phyloP scores from a whole-genome alignment of 2,113 vertebrate genomes.

The Falcunculus frontatus region DNA sequence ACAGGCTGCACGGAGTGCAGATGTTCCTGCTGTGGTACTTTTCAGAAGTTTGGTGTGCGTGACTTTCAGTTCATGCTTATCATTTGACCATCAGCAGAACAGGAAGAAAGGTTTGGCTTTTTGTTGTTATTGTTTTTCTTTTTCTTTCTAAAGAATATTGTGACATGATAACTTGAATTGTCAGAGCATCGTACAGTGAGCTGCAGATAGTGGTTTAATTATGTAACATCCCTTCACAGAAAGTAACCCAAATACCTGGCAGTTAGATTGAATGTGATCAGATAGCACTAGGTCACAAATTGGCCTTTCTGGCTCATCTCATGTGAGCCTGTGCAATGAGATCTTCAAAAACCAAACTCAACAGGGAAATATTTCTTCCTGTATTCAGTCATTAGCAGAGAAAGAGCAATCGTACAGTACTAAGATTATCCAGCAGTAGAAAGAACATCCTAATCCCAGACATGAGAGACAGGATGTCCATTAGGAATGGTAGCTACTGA shows the following conservation, averaged over 20 bases:
- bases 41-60: background rate
- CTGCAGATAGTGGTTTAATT: background rate
- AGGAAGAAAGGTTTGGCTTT: background rate
- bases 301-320: background rate
- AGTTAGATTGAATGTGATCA: background rate
- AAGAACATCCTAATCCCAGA: slow-evolving; percentile 57
- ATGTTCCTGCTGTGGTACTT: background rate
- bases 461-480: slow-evolving; percentile 54
- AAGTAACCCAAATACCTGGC: slow-evolving; percentile 12
- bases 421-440: slow-evolving; percentile 34
- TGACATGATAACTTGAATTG: background rate
- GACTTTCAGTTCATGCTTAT: background rate
- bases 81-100: background rate
- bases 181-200: background rate
- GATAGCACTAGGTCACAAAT: background rate
- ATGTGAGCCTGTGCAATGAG: background rate
- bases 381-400: slow-evolving; percentile 14
- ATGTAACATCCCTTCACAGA: slow-evolving; percentile 35
- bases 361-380: slow-evolving; percentile 7
- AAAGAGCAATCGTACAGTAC: background rate
- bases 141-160: background rate
- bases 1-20: background rate
- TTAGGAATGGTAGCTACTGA: slow-evolving; percentile 56
- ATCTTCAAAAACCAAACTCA: background rate
- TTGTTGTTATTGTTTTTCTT: background rate